Evolutionary conservation across 2,888 invertebrate species (phyloP), one percentile per base, ranked within the genome.

Genomic region (Pristionchus exspectatus): DNA sequence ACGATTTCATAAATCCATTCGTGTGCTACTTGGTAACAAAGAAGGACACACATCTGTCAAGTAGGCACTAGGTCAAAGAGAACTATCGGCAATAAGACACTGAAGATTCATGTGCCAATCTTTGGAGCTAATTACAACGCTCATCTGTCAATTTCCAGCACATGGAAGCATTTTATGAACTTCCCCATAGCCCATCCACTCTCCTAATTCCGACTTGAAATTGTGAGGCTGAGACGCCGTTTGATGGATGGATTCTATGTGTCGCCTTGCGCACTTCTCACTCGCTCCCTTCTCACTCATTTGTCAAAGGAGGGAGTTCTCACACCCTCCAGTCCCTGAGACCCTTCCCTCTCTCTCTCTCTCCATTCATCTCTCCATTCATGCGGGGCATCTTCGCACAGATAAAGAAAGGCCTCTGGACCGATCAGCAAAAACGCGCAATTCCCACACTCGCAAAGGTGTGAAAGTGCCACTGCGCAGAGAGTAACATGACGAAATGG

Each of bases 261-360:
- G 56, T 85, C 81, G 59, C 59, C 84, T 56, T 56, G 4, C 54
- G 16, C 50, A 30, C 16, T 30, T n/a, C 33, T 50, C 44, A 18
- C 81, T 50, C 81, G 18, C 81, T 81, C 54, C 27, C 30, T 14
- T 59, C 84, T 85, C 63, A 63, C 84, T 85, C 84, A 85, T 85
- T 85, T 85, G 59, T 85, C 84, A 85, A 59, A 59, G 33, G 84
- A 50, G 44, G 59, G 33, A 85, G 84, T 85, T 85, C 84, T 85
- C 84, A 85, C 63, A 63, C 84, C 18, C 84, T 44, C 18, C 81
- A 14, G 56, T 10, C 84, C 54, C 44, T 81, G 81, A 81, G 81
- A 84, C 21, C 84, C 84, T 56, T 84, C 84, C 44, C 81, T 81
- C 81, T 50, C 50, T 77, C n/a, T 9, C 77, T n/a, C 24, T 44